These are phyloP conservation scores for Phenganax subtilis DNA, from an alignment of 92 coral and sea anemone genomes.

Conservation along the genomic window DNA sequence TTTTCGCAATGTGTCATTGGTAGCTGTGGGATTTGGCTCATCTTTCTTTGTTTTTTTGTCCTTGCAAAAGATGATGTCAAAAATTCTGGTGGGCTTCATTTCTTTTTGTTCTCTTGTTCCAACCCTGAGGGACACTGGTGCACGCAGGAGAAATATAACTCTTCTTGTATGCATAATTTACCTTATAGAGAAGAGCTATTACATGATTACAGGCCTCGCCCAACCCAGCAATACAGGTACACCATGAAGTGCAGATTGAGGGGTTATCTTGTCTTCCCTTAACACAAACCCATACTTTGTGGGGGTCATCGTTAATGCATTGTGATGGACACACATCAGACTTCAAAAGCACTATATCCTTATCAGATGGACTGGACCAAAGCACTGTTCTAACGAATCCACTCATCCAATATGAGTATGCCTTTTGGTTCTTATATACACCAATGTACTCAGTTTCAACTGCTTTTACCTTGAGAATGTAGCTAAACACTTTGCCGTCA, in stretches of 20 bases:
- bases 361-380: conserved; percentile 8
- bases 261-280: conserved; percentile 30
- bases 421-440: too few species aligned
- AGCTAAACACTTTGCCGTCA: conserved; percentile 41
- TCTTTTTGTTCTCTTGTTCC: conserved; percentile 28
- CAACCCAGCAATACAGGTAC: conserved; percentile 13
- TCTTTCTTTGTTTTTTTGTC: conserved; percentile 8
- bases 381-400: background rate
- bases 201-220: conserved; percentile 26
- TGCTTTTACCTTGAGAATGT: conserved; percentile 35
- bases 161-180: conserved; percentile 13
- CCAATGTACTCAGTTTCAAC: conserved; percentile 43
- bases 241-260: background rate
- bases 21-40: background rate
- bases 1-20: conserved; percentile 4
- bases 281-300: conserved; percentile 42
- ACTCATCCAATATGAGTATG: background rate
- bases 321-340: conserved; percentile 50
- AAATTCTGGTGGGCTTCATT: background rate
- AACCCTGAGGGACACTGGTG: conserved; percentile 19
- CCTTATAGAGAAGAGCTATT: conserved; percentile 13
- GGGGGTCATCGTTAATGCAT: conserved; percentile 53
- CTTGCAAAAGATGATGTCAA: background rate
- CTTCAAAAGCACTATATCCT: conserved; percentile 13
- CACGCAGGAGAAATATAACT: conserved; percentile 22